Conservation (phyloP, 92 coral and sea anemone genomes). For the Bergia puertoricense region DNA sequence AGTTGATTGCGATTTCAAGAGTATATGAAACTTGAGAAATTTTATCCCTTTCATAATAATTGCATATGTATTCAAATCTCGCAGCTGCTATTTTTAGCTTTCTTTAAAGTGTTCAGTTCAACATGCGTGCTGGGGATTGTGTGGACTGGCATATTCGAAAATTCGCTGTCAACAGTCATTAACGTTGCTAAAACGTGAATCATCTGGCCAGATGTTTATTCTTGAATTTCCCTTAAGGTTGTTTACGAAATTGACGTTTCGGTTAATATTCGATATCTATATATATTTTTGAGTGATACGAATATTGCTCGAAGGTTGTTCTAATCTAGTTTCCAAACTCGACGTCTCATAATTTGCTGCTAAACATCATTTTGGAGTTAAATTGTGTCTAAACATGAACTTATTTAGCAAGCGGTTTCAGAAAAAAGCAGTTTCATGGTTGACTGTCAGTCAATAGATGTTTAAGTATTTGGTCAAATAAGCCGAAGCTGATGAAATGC, state of each 20-base stretch:
- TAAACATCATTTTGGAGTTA: not conserved
- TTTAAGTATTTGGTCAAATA: conserved; percentile 9
- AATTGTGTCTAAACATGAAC: not conserved
- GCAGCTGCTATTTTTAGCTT: too few relatives aligned
- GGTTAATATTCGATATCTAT: not conserved
- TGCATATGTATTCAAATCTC: not conserved
- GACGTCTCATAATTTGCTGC: not conserved
- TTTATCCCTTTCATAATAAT: not conserved
- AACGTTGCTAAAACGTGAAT: too few relatives aligned
- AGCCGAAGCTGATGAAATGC: conserved; percentile 7
- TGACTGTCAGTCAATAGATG: conserved; percentile 20
- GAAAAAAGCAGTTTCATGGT: not conserved
- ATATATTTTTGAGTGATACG: not conserved
- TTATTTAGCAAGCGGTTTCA: not conserved
- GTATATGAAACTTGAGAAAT: too few relatives aligned
- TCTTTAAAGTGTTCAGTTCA: not conserved
- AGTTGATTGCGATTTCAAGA: not conserved
- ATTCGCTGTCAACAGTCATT: not conserved
- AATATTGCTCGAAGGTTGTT: not conserved
- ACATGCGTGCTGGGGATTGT: not conserved
- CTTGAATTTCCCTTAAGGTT: not conserved
- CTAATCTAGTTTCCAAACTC: too few relatives aligned
- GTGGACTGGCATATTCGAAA: too few relatives aligned
- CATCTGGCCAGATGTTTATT: not conserved
- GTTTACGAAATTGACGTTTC: conserved; percentile 3